Conservation (phyloP, 2,888 invertebrate species). For the Cephus sareptanus region DNA sequence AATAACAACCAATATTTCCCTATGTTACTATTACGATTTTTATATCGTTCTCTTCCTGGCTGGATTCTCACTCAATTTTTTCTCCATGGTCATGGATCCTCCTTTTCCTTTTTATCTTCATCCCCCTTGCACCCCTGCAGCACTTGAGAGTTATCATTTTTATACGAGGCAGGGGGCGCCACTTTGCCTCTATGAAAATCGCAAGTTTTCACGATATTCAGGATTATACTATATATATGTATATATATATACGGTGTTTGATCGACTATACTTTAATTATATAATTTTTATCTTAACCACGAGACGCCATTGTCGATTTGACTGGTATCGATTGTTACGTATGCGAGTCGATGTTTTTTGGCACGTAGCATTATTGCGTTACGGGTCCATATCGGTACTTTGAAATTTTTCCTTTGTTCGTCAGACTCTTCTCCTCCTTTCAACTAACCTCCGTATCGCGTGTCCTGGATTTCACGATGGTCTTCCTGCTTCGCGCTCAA, state of each 20-base stretch:
- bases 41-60: neutral
- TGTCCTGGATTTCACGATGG: constrained; percentile 10
- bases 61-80: neutral
- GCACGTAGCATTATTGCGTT: neutral
- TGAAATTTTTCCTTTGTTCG: neutral
- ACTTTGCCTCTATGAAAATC: neutral
- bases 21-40: neutral
- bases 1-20: neutral
- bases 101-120: neutral
- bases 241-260: neutral
- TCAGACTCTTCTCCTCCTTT: neutral
- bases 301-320: neutral
- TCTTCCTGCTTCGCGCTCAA: constrained; percentile 22
- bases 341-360: neutral
- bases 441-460: neutral
- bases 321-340: neutral
- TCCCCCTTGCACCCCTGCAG: neutral
- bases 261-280: neutral
- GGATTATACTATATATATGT: too few species aligned
- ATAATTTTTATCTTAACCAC: neutral
- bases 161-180: neutral
- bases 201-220: neutral
- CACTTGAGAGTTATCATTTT: neutral
- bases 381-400: neutral
- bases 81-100: neutral